Evolutionary conservation across 2,113 vertebrate species (phyloP).

Genomic region (Pontoporia blainvillei): DNA sequence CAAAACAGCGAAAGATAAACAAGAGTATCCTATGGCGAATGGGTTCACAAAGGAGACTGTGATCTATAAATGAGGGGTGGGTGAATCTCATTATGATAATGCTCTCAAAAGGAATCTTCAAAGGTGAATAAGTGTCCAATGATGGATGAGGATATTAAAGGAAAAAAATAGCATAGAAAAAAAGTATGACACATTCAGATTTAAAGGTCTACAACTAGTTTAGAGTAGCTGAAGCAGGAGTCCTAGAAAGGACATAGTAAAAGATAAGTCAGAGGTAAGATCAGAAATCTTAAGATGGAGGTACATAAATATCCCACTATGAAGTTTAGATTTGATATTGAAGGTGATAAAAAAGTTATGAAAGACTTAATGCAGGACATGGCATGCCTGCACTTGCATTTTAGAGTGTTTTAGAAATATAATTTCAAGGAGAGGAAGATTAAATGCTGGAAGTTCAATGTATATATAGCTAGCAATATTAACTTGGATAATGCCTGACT

Average conservation of each 20-base stretch:
- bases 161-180: background rate
- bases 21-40: background rate
- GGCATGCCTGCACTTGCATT: background rate
- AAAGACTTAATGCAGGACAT: background rate
- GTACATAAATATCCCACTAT: background rate
- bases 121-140: background rate
- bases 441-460: background rate
- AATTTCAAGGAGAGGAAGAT: background rate
- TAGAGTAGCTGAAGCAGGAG: background rate
- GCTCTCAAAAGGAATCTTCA: background rate
- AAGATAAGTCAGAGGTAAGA: background rate
- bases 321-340: background rate
- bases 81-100: background rate
- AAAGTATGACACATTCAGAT: background rate
- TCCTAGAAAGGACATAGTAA: background rate
- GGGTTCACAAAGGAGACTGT: background rate
- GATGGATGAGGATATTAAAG: background rate
- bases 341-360: background rate
- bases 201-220: background rate
- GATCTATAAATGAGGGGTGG: background rate
- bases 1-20: background rate
- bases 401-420: background rate
- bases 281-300: background rate
- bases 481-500: background rate
- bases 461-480: background rate